Base-by-base conservation (phyloP, 2,797 vertebrate species). In the Molossus alvarezi region DNA sequence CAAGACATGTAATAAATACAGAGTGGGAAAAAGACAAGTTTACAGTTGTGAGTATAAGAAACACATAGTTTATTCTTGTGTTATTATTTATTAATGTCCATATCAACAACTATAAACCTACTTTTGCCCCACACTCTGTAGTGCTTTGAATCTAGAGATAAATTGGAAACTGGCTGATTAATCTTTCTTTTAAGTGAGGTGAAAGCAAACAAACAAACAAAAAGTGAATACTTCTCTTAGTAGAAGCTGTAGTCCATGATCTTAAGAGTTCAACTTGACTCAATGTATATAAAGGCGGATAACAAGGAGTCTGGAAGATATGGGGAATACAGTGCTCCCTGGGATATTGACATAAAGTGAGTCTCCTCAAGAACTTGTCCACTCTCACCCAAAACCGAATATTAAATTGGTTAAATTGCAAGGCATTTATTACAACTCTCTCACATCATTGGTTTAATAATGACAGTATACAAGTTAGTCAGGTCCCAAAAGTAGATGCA, bases 401-500 rank as follows among this genome's bases (percentile, higher is more conserved):
- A 85, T 79, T 85, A 51, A 75, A 33, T 48, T 60, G 77, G 17
- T 27, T 37, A 17, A 72, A 75, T 72, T 14, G 51, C 25, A 88
- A 94, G n/a, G 3, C 3, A 77, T 94, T 93, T 89, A 20, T 18
- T 92, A 79, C 4, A 88, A 6, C 15, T 62, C 82, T 73, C 23
- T 20, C 15, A 83, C 6, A 53, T 75, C 4, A 87, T 25, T 91
- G n/a, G 2, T 29, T 87, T 64, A 82, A 12, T 25, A 85, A 67
- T 85, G 5, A 65, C 6, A 15, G 2, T 37, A 2, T 75, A 41
- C 7, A 79, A 86, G 4, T 91, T 91, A 91, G 17, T 3, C 18
- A 76, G 14, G 3, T 1, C 18, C 17, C 69, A 12, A 73, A 69
- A 82, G 18, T 77, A 62, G 2, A 64, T 29, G 13, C 6, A 41